Evolutionary conservation across 2,113 vertebrate genomes (phyloP).

Genomic region (Pseudorectes ferrugineus): DNA sequence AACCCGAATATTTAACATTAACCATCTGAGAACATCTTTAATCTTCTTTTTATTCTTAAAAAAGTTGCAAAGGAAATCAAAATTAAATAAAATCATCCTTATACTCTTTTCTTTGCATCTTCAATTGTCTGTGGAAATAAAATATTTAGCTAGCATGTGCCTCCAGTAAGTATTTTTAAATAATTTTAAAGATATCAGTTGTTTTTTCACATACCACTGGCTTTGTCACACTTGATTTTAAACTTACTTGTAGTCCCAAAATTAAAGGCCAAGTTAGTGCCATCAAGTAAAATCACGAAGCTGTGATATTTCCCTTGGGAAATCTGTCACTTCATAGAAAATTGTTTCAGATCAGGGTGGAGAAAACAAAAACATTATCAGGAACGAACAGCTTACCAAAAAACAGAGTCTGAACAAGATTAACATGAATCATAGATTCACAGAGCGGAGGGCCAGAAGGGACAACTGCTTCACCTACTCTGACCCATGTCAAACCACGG

Average conservation of each 20-base stretch:
- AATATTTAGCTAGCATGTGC: not conserved
- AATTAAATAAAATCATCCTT: not conserved
- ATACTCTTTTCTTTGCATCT: not conserved
- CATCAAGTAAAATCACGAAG: not conserved
- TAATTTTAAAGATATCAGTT: not conserved
- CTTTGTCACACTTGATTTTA: not conserved
- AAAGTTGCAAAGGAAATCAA: not conserved
- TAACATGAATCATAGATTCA: not conserved
- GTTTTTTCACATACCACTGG: not conserved
- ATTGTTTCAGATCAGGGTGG: not conserved
- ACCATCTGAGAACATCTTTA: not conserved
- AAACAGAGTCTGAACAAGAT: not conserved
- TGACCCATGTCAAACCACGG: not conserved
- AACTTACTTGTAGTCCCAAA: not conserved
- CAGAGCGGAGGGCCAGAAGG: not conserved
- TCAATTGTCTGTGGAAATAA: not conserved
- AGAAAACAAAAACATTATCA: not conserved
- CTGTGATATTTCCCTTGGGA: not conserved
- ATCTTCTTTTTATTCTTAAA: not conserved
- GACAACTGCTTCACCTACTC: not conserved
- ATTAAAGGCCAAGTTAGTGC: not conserved
- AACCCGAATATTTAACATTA: not conserved
- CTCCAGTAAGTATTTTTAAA: not conserved
- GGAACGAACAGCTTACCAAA: not conserved
- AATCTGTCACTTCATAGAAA: not conserved